Conservation (phyloP, 35 echinoderm and acorn worm species). For the Apostichopus parvimensis region DNA sequence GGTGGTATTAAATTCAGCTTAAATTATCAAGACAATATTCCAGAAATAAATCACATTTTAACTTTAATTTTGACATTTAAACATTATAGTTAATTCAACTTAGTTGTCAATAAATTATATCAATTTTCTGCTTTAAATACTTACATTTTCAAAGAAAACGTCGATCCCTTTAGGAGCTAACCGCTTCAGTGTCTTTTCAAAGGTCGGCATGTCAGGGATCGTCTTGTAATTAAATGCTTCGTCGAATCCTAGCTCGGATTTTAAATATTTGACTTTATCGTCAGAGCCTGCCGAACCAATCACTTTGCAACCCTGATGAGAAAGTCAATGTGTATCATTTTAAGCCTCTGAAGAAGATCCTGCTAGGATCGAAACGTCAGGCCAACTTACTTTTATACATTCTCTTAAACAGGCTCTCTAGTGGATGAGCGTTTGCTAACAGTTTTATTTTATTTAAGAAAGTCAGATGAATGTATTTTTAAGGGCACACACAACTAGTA, state of each 20-base stretch:
- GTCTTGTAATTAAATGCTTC: constrained; percentile 89
- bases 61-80: too few species aligned
- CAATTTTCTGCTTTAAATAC: too few species aligned
- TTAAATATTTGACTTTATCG: constrained; percentile 68
- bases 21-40: too few species aligned
- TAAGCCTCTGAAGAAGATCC: too few species aligned
- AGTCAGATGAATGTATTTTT: background rate
- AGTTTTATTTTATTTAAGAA: too few species aligned
- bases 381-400: background rate
- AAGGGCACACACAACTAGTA: too few species aligned
- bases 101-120: background rate
- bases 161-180: constrained; percentile 65
- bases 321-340: background rate
- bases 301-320: constrained; percentile 75
- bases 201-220: background rate
- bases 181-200: constrained; percentile 57
- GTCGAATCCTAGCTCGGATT: constrained; percentile 71
- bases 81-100: too few species aligned
- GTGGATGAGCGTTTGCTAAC: too few species aligned
- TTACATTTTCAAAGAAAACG: constrained; percentile 80
- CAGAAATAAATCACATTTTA: too few species aligned
- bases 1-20: too few species aligned
- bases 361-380: too few species aligned
- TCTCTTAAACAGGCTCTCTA: too few species aligned
- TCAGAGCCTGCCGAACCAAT: constrained; percentile 84